Percentiles rank a stretch among this genome's conserved stretches.
Evolutionary conservation across 2,113 vertebrate species (phyloP).

Genomic region (Beaufortia kweichowensis): DNA sequence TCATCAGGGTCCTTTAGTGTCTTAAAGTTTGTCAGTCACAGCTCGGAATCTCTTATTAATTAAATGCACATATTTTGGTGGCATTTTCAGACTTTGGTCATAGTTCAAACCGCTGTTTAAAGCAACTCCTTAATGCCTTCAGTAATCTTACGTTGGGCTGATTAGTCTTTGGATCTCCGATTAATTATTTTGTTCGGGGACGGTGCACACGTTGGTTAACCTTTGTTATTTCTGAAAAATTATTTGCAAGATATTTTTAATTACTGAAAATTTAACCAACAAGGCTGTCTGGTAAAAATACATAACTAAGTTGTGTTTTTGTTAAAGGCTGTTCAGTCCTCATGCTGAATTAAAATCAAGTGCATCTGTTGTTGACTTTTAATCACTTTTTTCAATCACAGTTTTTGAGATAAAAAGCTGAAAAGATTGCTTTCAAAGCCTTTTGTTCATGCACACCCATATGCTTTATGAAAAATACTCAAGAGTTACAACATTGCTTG

Average conservation of each 20-base stretch:
- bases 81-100: conserved; percentile 65
- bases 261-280: too few relatives aligned
- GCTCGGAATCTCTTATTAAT: conserved; percentile 69
- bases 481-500: background rate
- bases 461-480: background rate
- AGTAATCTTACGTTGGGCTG: background rate
- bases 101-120: conserved; percentile 66
- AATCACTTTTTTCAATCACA: too few relatives aligned
- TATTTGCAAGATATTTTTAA: background rate
- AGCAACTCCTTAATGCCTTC: conserved; percentile 38
- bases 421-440: too few relatives aligned
- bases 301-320: too few relatives aligned
- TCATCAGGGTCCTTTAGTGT: conserved; percentile 70
- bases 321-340: background rate
- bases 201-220: conserved; percentile 8
- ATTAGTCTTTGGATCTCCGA: background rate
- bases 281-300: too few relatives aligned
- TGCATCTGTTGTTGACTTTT: background rate
- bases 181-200: background rate
- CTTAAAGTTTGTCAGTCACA: conserved; percentile 65
- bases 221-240: background rate
- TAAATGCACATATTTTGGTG: conserved; percentile 76
- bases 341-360: background rate
- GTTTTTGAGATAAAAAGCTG: background rate
- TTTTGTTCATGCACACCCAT: background rate